Percentiles rank a stretch among this genome's conserved stretches.
Evolutionary conservation across 2,113 vertebrate species (phyloP).

Genomic region (Cynopterus brachyotis): DNA sequence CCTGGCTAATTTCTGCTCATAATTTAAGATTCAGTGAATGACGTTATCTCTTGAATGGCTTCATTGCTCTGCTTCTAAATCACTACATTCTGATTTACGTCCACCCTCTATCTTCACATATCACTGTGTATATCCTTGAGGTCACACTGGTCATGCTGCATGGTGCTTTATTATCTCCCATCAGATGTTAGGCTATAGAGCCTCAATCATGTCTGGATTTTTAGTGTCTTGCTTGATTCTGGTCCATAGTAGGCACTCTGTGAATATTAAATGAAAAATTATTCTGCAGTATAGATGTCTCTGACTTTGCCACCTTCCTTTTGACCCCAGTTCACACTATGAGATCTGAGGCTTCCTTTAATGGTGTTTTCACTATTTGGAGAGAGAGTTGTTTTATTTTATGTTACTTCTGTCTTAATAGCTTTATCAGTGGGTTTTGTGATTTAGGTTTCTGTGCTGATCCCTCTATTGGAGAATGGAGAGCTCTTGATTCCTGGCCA

Average conservation of each 20-base stretch:
- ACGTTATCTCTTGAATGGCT: neutral
- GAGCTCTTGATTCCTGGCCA: constrained; percentile 94
- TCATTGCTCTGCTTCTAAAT: neutral
- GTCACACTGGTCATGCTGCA: neutral
- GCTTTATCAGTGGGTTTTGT: neutral
- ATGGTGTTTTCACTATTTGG: neutral
- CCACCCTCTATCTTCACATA: neutral
- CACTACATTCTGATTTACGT: neutral
- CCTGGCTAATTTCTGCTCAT: neutral
- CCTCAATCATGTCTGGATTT: neutral
- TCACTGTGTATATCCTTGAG: neutral
- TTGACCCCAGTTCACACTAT: neutral
- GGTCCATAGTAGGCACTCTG: neutral
- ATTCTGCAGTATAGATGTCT: neutral
- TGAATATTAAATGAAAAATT: neutral
- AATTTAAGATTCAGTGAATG: neutral
- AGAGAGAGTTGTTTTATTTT: neutral
- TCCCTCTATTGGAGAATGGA: constrained; percentile 96
- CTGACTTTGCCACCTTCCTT: neutral
- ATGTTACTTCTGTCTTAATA: neutral
- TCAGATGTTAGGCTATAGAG: neutral
- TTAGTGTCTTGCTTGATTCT: neutral
- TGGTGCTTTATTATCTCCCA: neutral
- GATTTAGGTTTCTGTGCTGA: constrained; percentile 92
- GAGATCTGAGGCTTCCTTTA: neutral